Conservation (phyloP, 2,888 invertebrate species). For the Orgyia antiqua region DNA sequence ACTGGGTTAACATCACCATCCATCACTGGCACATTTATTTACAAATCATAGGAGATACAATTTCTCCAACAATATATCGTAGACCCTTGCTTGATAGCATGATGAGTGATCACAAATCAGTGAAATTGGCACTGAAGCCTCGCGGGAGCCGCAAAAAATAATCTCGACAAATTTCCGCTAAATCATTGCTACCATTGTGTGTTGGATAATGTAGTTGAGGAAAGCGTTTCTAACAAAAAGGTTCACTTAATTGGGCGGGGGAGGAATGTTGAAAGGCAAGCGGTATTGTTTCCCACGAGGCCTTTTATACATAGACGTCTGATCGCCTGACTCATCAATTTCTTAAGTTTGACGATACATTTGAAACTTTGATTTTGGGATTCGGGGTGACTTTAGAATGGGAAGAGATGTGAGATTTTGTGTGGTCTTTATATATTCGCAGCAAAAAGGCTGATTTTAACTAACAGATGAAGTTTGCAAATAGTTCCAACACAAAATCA, state of each 20-base stretch:
- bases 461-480: too few relatives aligned
- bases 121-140: slow-evolving; percentile 40
- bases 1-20: too few relatives aligned
- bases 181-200: slow-evolving; percentile 72
- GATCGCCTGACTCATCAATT: slow-evolving; percentile 71
- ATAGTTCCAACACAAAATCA: too few relatives aligned
- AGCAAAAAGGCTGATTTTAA: too few relatives aligned
- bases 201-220: slow-evolving; percentile 67
- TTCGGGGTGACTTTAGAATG: slow-evolving; percentile 13
- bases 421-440: too few relatives aligned
- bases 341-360: slow-evolving; percentile 55
- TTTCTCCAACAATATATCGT: slow-evolving; percentile 52
- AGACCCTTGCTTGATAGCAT: slow-evolving; percentile 42
- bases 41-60: slow-evolving; percentile 40
- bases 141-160: slow-evolving; percentile 51
- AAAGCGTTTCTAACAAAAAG: slow-evolving; percentile 66
- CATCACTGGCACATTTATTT: too few relatives aligned
- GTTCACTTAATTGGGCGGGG: slow-evolving; percentile 70
- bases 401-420: too few relatives aligned
- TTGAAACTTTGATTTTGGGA: slow-evolving; percentile 50
- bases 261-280: slow-evolving; percentile 60
- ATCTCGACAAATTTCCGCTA: slow-evolving; percentile 66
- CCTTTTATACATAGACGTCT: slow-evolving; percentile 53
- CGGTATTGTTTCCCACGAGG: slow-evolving; percentile 65
- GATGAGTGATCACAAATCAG: slow-evolving; percentile 61